Evolutionary conservation across 2,888 invertebrate genomes (phyloP).

Genomic region (Neoaliturus tenellus): DNA sequence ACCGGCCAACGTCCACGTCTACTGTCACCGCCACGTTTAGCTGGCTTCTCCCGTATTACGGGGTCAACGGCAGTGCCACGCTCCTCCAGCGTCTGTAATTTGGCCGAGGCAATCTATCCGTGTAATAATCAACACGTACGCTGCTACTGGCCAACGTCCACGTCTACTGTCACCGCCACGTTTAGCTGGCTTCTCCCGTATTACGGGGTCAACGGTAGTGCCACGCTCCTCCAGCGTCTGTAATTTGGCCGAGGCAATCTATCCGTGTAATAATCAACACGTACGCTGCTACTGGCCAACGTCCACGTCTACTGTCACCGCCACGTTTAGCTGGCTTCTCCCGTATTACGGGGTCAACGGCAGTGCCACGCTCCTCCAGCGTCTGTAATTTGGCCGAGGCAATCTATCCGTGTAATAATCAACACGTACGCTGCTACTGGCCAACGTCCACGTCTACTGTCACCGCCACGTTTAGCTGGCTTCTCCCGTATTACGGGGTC

Average conservation of each 20-base stretch:
- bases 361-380: not conserved
- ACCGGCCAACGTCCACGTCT: not conserved
- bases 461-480: too few species aligned
- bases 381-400: not conserved
- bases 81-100: conserved; percentile 22
- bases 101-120: conserved; percentile 27
- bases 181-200: not conserved
- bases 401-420: not conserved
- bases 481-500: too few species aligned
- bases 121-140: not conserved
- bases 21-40: not conserved
- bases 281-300: not conserved
- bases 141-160: not conserved
- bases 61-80: conserved; percentile 1
- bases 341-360: not conserved
- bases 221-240: not conserved
- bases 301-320: not conserved
- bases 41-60: not conserved
- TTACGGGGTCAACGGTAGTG: not conserved
- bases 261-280: not conserved
- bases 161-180: not conserved
- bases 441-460: not conserved
- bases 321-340: not conserved
- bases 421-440: too few species aligned
- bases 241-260: conserved; percentile 17